These are phyloP conservation scores for Drosophila leonis DNA, from an alignment of 2,888 invertebrate species.

Conservation along the genomic window DNA sequence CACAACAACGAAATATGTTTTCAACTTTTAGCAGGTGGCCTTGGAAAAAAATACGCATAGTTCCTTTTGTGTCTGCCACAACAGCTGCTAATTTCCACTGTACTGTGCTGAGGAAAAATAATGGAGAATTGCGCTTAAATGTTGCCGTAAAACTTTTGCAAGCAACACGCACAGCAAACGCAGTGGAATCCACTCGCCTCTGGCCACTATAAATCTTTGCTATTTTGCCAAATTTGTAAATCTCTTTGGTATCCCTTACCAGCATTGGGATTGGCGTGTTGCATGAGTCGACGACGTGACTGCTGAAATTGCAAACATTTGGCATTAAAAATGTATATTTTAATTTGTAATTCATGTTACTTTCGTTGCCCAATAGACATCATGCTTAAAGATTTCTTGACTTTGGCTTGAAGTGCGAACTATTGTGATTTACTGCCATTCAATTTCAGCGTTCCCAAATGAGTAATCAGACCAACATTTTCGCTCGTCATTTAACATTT, in stretches of 20 bases:
- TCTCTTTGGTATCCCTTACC: constrained; percentile 44
- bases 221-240: constrained; percentile 62
- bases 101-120: constrained; percentile 23
- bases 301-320: constrained; percentile 40
- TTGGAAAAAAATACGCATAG: constrained; percentile 17
- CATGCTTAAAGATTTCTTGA: neutral
- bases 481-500: constrained; percentile 28
- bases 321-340: constrained; percentile 54
- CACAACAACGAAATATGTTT: constrained; percentile 34
- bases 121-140: constrained; percentile 32
- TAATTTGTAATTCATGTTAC: constrained; percentile 38
- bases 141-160: constrained; percentile 46
- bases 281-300: constrained; percentile 35
- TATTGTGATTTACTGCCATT: constrained; percentile 5
- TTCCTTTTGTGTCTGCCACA: constrained; percentile 36
- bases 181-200: constrained; percentile 22
- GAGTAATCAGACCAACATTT: constrained; percentile 60
- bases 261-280: constrained; percentile 20
- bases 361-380: constrained; percentile 3
- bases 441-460: constrained; percentile 59
- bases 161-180: constrained; percentile 47
- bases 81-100: constrained; percentile 51
- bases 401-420: neutral
- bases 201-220: constrained; percentile 65
- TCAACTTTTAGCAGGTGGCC: constrained; percentile 55